Evolutionary conservation across 2,888 invertebrate genomes (phyloP), one percentile per base, ranked within the genome.

Genomic region (Drosophila histrio): DNA sequence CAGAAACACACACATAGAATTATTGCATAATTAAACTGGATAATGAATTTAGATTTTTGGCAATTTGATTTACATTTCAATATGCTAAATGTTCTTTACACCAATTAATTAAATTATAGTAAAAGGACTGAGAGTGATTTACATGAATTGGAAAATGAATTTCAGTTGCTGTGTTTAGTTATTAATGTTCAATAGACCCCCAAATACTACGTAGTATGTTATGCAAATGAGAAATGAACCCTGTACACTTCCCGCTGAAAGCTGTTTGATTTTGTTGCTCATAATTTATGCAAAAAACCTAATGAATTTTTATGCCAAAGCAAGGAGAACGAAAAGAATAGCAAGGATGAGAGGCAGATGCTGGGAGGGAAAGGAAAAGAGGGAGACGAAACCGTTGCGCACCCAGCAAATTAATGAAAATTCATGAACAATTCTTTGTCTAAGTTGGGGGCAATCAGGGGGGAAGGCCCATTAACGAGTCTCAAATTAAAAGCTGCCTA

Each of bases 231-330:
- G 43, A 54, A 43, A 41, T 17, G 30, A 32, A 15, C 15, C 28
- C n/a, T n/a, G 22, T 11, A 22, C 50, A 11, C 3, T 28, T 41
- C 11, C 1, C 9, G 13, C 19, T 3, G 17, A 30, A 50, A 39
- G 39, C n/a, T 47, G 50, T 50, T 65, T 59, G 63, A 44, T 41
- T 47, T 36, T 30, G 50, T 22, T 49, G 59, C 46, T 61, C 63
- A 62, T 82, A 83, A 82, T 78, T 85, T 83, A 82, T 82, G 86
- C 80, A 81, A 66, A 78, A 78, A 56, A 56, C 82, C 78, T 82
- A 85, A 82, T 82, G 86, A 82, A 82, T 82, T 82, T 85, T 75
- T 85, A 77, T 65, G 66, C 38, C 17, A 34, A 41, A 53, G 9
- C 54, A 69, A 67, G 54, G 15, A 68, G 52, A 56, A 70, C 13